Conservation (phyloP, 2,797 vertebrate genomes). For the Hydrocynus forskahlii region DNA sequence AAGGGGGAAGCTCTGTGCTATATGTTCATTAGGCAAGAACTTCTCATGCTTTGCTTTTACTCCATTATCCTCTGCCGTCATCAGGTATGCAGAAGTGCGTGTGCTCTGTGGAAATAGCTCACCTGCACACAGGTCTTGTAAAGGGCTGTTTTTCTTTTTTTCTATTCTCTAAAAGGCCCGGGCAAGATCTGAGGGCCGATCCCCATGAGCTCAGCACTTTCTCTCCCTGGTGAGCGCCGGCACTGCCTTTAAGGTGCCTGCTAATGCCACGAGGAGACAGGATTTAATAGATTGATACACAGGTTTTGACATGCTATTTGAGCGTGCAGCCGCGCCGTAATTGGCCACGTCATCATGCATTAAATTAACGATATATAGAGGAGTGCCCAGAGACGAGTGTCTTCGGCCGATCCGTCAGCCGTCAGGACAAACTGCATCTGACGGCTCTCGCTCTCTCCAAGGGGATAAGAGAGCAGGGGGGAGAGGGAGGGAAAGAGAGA, state of each 20-base stretch:
- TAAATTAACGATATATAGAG: constrained; percentile 90
- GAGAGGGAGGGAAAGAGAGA: constrained; percentile 57
- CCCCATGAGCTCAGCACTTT: constrained; percentile 83
- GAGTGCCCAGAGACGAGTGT: constrained; percentile 90
- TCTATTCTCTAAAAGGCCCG: constrained; percentile 70
- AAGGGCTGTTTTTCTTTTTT: constrained; percentile 53
- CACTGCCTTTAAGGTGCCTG: constrained; percentile 80
- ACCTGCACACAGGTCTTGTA: constrained; percentile 56
- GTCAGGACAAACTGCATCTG: constrained; percentile 81
- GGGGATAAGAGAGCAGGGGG: constrained; percentile 69
- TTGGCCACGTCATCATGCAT: constrained; percentile 92
- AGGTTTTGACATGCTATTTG: constrained; percentile 95
- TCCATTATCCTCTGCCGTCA: constrained; percentile 40
- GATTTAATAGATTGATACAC: constrained; percentile 91
- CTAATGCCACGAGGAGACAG: constrained; percentile 83
- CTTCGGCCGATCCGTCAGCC: constrained; percentile 87
- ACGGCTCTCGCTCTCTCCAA: constrained; percentile 69
- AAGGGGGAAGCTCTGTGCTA: neutral
- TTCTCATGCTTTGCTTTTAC: constrained; percentile 28
- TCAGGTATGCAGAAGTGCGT: constrained; percentile 25
- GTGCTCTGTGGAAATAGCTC: constrained; percentile 48
- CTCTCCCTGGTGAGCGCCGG: constrained; percentile 57
- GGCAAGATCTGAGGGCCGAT: constrained; percentile 75
- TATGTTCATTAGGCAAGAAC: neutral
- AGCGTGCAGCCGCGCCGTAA: constrained; percentile 87